Evolutionary conservation across 2,113 vertebrate genomes (phyloP).

Genomic region (Xiphophorus hellerii): DNA sequence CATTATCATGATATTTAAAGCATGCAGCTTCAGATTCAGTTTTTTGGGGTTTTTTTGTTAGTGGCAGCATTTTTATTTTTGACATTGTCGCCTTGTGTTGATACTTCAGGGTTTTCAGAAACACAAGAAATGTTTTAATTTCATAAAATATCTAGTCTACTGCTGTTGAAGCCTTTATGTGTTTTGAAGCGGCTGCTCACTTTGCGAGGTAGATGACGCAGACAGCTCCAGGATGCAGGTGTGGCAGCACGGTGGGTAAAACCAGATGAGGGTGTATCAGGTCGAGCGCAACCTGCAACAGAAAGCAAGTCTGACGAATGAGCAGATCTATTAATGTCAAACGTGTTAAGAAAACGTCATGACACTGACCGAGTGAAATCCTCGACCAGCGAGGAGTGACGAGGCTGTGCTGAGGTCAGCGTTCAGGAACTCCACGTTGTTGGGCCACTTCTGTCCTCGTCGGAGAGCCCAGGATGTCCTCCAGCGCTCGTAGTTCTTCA

Average conservation of each 20-base stretch:
- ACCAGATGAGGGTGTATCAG: constrained; percentile 86
- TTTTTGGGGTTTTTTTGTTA: no score
- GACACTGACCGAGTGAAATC: constrained; percentile 83
- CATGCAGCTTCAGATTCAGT: no score
- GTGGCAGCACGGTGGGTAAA: constrained; percentile 78
- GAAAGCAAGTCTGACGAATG: background rate
- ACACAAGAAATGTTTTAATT: background rate
- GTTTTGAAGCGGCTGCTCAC: constrained; percentile 76
- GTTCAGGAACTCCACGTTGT: constrained; percentile 87
- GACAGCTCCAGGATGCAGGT: constrained; percentile 86
- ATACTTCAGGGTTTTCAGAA: no score
- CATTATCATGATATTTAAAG: no score
- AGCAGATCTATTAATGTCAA: background rate
- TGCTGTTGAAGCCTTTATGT: background rate
- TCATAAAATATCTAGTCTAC: background rate
- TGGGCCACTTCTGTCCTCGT: constrained; percentile 84
- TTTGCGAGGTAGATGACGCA: constrained; percentile 90
- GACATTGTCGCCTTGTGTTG: no score
- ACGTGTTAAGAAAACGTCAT: background rate
- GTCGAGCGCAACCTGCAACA: constrained; percentile 85
- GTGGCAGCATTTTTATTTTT: no score
- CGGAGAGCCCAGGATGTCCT: constrained; percentile 82
- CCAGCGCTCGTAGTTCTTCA: constrained; percentile 87
- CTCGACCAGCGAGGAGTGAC: constrained; percentile 76
- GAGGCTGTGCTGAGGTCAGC: constrained; percentile 81